These are phyloP conservation scores for Zaprionus africanus DNA, from an alignment of 1,140 invertebrate species.

Conservation along the genomic window DNA sequence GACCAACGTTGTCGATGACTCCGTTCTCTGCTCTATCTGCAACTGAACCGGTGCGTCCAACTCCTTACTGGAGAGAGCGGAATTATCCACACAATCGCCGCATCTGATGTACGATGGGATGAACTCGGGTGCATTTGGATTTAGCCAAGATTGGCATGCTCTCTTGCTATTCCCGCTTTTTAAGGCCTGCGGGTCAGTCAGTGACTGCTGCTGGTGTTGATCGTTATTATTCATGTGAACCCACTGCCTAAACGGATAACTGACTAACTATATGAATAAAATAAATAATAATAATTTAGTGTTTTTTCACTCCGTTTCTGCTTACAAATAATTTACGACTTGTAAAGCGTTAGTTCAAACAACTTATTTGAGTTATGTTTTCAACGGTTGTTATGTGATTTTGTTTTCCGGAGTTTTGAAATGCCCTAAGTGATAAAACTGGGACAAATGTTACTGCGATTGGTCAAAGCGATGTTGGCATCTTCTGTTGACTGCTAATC, in stretches of 20 bases:
- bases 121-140: slow-evolving; percentile 64
- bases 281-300: slow-evolving; percentile 49
- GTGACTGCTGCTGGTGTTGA: slow-evolving; percentile 25
- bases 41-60: no score
- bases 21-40: background rate
- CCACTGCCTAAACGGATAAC: background rate
- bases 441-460: slow-evolving; percentile 25
- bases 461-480: background rate
- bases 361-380: slow-evolving; percentile 19
- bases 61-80: background rate
- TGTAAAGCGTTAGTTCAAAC: slow-evolving; percentile 13
- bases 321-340: slow-evolving; percentile 63
- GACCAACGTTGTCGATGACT: slow-evolving; percentile 49
- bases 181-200: slow-evolving; percentile 3
- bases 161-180: background rate
- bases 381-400: slow-evolving; percentile 34
- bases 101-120: slow-evolving; percentile 46
- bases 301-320: slow-evolving; percentile 22
- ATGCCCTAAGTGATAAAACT: background rate
- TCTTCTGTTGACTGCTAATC: background rate
- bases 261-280: slow-evolving; percentile 1
- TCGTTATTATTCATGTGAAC: slow-evolving; percentile 15
- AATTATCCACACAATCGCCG: background rate
- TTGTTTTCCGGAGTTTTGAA: slow-evolving; percentile 4
- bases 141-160: slow-evolving; percentile 37